Conservation (phyloP, 1,140 invertebrate genomes). For the Anastrepha obliqua region DNA sequence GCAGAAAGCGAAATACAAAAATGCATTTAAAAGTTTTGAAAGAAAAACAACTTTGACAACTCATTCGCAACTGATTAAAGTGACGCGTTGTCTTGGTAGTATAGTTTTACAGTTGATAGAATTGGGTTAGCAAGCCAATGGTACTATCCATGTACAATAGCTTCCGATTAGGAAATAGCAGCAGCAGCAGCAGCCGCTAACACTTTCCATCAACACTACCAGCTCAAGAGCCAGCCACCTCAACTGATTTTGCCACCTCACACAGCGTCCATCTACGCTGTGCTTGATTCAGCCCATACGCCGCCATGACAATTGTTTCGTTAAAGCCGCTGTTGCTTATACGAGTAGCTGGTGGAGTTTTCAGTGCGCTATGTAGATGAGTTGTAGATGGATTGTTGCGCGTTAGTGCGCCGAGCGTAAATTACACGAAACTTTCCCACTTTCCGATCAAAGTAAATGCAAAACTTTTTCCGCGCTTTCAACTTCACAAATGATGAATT, state of each 20-base stretch:
- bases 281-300: background rate
- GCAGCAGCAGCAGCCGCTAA: background rate
- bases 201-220: background rate
- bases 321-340: background rate
- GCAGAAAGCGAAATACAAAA: background rate
- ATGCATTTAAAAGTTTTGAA: constrained; percentile 45
- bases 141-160: background rate
- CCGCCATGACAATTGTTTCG: background rate
- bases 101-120: constrained; percentile 2
- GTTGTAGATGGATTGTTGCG: too few species aligned
- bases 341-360: too few species aligned
- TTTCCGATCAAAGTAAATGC: constrained; percentile 4
- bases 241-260: background rate
- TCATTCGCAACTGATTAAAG: constrained; percentile 50
- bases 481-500: constrained; percentile 50
- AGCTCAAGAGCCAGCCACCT: background rate
- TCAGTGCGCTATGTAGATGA: too few species aligned
- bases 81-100: constrained; percentile 7
- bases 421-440: constrained; percentile 43
- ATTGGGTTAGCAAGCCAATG: constrained; percentile 21
- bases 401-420: background rate
- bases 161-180: background rate
- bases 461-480: constrained; percentile 39
- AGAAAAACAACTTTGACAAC: constrained; percentile 43
- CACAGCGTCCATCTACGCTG: too few species aligned